phyloP scores from a whole-genome alignment of 1,140 invertebrate genomes.

The Atta texana region DNA sequence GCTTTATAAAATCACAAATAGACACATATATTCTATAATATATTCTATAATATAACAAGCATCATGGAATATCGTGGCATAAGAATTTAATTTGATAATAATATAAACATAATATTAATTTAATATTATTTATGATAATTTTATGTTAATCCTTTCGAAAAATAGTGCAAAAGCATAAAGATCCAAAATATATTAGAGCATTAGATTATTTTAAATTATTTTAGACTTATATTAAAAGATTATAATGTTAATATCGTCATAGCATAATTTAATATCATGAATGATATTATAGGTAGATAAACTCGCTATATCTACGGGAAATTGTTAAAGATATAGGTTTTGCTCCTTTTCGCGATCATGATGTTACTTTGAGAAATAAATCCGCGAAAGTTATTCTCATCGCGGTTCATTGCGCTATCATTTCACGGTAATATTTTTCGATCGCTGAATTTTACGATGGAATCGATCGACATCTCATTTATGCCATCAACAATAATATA shows the following conservation, averaged over 20 bases:
- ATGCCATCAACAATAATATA: constrained; percentile 36
- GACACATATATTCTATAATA: not conserved
- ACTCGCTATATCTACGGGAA: not conserved
- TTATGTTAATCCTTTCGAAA: not conserved
- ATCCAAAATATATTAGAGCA: not conserved
- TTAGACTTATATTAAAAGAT: not conserved
- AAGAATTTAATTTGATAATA: constrained; percentile 9
- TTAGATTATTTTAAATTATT: constrained; percentile 1
- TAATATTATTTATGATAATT: not conserved
- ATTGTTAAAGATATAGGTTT: constrained; percentile 2
- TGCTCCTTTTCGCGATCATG: constrained; percentile 18
- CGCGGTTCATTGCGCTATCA: constrained; percentile 29
- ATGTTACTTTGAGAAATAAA: constrained; percentile 35
- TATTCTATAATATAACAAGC: not conserved
- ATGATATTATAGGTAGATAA: constrained; percentile 27
- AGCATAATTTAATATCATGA: constrained; percentile 33
- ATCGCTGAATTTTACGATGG: constrained; percentile 49
- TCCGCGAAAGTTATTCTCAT: constrained; percentile 26
- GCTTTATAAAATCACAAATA: not conserved
- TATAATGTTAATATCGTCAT: constrained; percentile 4
- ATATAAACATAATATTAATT: not conserved
- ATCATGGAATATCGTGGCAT: not conserved
- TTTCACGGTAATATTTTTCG: constrained; percentile 18
- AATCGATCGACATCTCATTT: constrained; percentile 65
- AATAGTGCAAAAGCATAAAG: not conserved